Conservation (phyloP, 2,113 vertebrate species). For the Zapus hudsonius region DNA sequence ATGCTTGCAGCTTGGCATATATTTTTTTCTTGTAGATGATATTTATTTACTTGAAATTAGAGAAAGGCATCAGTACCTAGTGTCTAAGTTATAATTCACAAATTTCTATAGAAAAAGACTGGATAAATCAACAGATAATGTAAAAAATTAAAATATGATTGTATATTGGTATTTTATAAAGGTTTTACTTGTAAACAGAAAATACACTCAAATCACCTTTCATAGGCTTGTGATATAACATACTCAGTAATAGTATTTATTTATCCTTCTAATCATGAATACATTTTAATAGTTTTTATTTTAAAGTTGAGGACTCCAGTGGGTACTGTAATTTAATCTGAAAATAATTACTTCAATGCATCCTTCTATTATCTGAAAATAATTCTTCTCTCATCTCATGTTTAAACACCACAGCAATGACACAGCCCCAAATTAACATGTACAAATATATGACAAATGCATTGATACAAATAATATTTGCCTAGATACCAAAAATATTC, state of each 20-base stretch:
- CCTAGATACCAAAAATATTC: not conserved
- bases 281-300: slow-evolving; percentile 49
- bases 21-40: not conserved
- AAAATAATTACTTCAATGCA: slow-evolving; percentile 46
- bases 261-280: not conserved
- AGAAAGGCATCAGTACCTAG: not conserved
- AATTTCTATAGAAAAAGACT: not conserved
- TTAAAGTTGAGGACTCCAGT: slow-evolving; percentile 2
- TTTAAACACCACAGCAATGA: not conserved
- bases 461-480: not conserved
- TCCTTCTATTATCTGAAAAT: slow-evolving; percentile 7
- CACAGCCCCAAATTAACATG: not conserved
- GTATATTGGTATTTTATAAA: not conserved
- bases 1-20: not conserved
- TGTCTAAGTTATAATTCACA: not conserved
- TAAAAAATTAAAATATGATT: slow-evolving; percentile 7
- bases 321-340: slow-evolving; percentile 9
- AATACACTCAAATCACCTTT: not conserved
- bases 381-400: not conserved
- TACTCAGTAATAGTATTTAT: not conserved
- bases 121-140: not conserved
- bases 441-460: not conserved
- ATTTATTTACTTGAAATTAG: not conserved
- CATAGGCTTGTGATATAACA: not conserved
- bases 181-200: slow-evolving; percentile 9